Percentiles rank a stretch among this genome's conserved stretches.
Evolutionary conservation across 1,140 invertebrate species (phyloP).

Genomic region (Lanistes nyassanus): DNA sequence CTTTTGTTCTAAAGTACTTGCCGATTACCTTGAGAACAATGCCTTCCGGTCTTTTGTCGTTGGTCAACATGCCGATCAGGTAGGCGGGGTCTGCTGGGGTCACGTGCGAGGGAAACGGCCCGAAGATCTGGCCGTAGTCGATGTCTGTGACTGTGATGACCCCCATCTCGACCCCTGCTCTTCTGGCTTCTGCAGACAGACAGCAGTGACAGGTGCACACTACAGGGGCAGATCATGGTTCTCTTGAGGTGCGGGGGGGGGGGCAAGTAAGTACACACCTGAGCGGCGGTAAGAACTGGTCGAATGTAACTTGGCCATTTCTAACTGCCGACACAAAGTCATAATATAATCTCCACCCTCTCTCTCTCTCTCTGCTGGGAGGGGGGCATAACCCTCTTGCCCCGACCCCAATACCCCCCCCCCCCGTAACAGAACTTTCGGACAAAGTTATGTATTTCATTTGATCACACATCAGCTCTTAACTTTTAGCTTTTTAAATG

Average conservation of each 20-base stretch:
- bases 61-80: constrained; percentile 60
- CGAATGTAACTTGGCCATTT: no score
- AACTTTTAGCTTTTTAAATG: no score
- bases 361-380: no score
- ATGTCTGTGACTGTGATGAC: constrained; percentile 57
- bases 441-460: background rate
- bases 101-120: constrained; percentile 57
- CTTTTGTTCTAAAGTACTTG: no score
- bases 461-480: no score
- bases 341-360: no score
- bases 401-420: background rate
- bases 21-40: constrained; percentile 51
- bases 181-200: background rate
- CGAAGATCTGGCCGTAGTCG: constrained; percentile 60
- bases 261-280: no score
- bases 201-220: background rate
- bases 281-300: no score
- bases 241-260: no score
- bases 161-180: constrained; percentile 41
- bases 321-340: no score
- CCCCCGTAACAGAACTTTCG: background rate
- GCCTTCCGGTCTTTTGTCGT: constrained; percentile 50
- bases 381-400: background rate
- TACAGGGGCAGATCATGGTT: no score
- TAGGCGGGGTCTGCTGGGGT: constrained; percentile 55